Conservation (phyloP, 2,888 invertebrate genomes). For the Dryobotodes eremita region DNA sequence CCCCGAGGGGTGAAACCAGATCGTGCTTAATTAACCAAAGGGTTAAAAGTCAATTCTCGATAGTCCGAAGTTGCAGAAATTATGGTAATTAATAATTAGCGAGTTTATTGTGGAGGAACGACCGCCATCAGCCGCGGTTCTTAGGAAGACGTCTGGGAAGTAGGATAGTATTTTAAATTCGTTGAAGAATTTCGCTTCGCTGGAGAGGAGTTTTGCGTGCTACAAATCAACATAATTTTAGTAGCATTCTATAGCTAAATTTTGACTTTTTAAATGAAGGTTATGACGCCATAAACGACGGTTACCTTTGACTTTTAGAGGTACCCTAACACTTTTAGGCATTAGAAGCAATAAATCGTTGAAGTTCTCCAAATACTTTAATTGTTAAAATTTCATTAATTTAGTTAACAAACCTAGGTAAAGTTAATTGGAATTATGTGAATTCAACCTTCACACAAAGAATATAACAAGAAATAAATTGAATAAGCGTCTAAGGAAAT, state of each 20-base stretch:
- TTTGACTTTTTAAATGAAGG: background rate
- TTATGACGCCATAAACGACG: background rate
- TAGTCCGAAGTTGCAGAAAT: slow-evolving; percentile 50
- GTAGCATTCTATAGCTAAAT: background rate
- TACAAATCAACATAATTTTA: slow-evolving; percentile 9
- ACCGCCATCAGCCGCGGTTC: background rate
- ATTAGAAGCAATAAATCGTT: slow-evolving; percentile 8
- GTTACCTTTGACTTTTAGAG: background rate
- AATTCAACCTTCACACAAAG: background rate
- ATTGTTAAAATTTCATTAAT: background rate
- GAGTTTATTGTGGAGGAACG: slow-evolving; percentile 47
- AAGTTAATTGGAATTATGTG: background rate
- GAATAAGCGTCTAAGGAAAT: background rate
- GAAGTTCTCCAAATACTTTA: background rate
- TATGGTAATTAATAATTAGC: slow-evolving; percentile 62
- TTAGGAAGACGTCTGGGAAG: slow-evolving; percentile 26
- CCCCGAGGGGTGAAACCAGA: slow-evolving; percentile 49
- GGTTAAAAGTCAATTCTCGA: slow-evolving; percentile 56
- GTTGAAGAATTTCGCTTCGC: background rate
- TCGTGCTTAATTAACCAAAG: slow-evolving; percentile 51
- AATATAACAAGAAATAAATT: background rate
- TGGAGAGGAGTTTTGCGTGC: background rate
- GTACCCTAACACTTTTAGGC: background rate
- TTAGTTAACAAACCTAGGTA: background rate
- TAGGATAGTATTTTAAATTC: slow-evolving; percentile 31